phyloP scores from a whole-genome alignment of 2,113 vertebrate species.

The Amphiprion percula region DNA sequence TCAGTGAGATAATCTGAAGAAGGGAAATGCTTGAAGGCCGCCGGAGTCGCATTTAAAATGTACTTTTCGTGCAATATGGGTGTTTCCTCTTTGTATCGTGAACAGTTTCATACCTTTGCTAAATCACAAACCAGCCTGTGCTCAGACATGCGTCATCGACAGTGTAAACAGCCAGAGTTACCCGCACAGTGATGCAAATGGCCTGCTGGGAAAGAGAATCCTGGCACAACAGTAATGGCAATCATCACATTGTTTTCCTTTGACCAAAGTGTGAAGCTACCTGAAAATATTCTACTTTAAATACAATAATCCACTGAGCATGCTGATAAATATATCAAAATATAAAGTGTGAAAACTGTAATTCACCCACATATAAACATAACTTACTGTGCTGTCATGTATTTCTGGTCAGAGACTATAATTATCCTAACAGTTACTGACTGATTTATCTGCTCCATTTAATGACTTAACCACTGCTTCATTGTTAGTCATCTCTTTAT shows the following conservation, averaged over 20 bases:
- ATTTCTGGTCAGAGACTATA: background rate
- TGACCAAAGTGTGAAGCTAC: background rate
- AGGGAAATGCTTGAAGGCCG: constrained; percentile 5
- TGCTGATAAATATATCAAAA: background rate
- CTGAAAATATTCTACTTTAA: background rate
- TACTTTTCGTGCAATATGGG: background rate
- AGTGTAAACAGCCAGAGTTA: background rate
- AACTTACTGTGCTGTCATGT: constrained; percentile 6
- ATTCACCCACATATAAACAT: background rate
- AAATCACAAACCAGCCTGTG: constrained; percentile 1
- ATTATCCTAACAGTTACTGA: constrained; percentile 7
- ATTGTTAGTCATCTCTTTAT: constrained; percentile 34
- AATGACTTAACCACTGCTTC: constrained; percentile 30
- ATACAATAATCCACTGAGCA: background rate
- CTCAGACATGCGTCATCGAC: background rate
- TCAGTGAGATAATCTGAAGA: constrained; percentile 3
- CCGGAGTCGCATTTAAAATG: background rate
- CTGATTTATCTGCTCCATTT: constrained; percentile 30
- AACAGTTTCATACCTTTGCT: background rate
- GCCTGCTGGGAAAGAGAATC: constrained; percentile 1
- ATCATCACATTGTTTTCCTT: background rate
- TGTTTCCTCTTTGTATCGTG: background rate
- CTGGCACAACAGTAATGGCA: background rate
- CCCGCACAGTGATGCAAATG: background rate
- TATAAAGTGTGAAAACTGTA: background rate